These are phyloP conservation scores for Patella depressa DNA, from an alignment of 2,888 invertebrate genomes.

Conservation along the genomic window DNA sequence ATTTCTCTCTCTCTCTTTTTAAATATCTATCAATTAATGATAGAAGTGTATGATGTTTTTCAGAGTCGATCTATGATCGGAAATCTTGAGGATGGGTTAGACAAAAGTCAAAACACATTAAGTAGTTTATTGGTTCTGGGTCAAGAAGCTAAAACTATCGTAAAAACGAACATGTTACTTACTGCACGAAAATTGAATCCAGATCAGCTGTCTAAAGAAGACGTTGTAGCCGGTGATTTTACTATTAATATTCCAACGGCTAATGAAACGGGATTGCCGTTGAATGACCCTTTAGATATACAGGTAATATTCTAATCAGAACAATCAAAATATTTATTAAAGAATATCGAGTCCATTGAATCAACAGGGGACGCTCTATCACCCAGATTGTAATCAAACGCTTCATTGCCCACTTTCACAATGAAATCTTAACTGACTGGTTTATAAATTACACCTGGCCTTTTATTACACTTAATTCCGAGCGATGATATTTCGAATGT, in stretches of 20 bases:
- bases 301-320: background rate
- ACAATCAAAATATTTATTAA: background rate
- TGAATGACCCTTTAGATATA: conserved; percentile 5
- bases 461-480: no score
- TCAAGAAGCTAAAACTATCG: conserved; percentile 5
- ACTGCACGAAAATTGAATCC: conserved; percentile 6
- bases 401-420: background rate
- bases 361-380: no score
- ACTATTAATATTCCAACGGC: conserved; percentile 6
- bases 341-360: no score
- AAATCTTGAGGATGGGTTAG: conserved; percentile 1
- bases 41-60: background rate
- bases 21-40: no score
- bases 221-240: background rate
- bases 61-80: background rate
- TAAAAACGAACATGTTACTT: background rate
- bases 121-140: conserved; percentile 11
- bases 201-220: background rate
- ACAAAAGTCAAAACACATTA: background rate
- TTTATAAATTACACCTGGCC: background rate
- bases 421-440: background rate
- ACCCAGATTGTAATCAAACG: no score
- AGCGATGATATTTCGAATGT: no score
- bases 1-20: no score
- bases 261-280: background rate